Evolutionary conservation across 2,113 vertebrate genomes (phyloP).

Genomic region (Oceanites oceanicus): DNA sequence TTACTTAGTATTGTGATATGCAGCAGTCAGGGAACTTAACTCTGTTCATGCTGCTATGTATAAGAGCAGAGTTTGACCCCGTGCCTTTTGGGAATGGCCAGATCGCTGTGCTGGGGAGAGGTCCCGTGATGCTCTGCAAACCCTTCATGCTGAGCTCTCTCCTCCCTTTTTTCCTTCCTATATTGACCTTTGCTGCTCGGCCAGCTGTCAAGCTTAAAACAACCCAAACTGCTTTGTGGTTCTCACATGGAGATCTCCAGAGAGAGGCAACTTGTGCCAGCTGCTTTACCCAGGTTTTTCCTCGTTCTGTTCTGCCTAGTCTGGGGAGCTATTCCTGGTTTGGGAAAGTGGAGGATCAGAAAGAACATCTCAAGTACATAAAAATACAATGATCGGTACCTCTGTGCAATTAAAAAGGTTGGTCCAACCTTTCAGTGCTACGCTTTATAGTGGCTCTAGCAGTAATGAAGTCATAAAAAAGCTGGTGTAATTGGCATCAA

Average conservation of each 20-base stretch:
- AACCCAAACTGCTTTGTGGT: not conserved
- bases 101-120: not conserved
- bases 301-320: not conserved
- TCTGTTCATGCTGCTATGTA: not conserved
- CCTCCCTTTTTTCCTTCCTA: not conserved
- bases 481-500: not conserved
- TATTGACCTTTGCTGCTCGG: slow-evolving; percentile 12
- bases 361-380: slow-evolving; percentile 5
- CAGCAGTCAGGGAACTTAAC: not conserved
- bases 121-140: not conserved
- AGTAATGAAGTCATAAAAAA: slow-evolving; percentile 32
- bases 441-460: not conserved
- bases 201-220: slow-evolving; percentile 21
- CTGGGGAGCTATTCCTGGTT: not conserved
- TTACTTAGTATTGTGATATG: not conserved
- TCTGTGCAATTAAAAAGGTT: slow-evolving; percentile 1
- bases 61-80: not conserved
- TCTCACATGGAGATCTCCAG: not conserved
- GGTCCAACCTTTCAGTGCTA: not conserved
- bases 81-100: not conserved
- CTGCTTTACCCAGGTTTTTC: not conserved
- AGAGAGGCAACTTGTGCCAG: not conserved
- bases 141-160: slow-evolving; percentile 13
- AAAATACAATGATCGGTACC: not conserved
- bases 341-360: not conserved